Conservation (phyloP, 2,113 vertebrate species). For the Equus przewalskii region DNA sequence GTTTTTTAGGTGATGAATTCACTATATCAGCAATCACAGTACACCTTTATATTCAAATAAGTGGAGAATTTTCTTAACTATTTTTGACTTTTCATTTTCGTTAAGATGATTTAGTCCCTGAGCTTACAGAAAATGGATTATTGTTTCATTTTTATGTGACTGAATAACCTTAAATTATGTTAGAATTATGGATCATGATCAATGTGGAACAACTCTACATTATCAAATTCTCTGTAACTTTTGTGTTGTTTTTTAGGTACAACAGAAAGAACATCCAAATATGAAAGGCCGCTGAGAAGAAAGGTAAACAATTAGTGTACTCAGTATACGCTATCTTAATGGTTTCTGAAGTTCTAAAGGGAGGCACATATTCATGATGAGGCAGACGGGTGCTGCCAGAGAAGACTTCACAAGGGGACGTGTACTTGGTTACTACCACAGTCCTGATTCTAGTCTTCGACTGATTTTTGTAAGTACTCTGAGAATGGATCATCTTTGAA, state of each 20-base stretch:
- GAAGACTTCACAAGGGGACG: background rate
- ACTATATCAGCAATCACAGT: background rate
- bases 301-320: constrained; percentile 59
- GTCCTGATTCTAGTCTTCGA: background rate
- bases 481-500: background rate
- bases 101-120: constrained; percentile 21
- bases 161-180: background rate
- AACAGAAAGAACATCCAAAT: constrained; percentile 13
- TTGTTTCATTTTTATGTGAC: constrained; percentile 37
- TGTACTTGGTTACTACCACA: background rate
- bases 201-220: background rate
- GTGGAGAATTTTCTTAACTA: background rate
- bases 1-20: constrained; percentile 4
- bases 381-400: background rate
- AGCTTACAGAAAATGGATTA: background rate
- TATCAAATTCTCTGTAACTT: background rate
- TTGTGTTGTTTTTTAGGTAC: constrained; percentile 43
- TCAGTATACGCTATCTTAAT: background rate
- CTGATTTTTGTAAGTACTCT: background rate
- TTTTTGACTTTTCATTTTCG: constrained; percentile 10
- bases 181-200: background rate
- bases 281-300: constrained; percentile 54
- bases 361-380: background rate
- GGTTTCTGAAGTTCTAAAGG: background rate
- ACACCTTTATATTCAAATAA: constrained; percentile 11